Evolutionary conservation across 2,797 vertebrate genomes (phyloP), one percentile per base, ranked within the genome.

Genomic region (Eremophila alpestris): DNA sequence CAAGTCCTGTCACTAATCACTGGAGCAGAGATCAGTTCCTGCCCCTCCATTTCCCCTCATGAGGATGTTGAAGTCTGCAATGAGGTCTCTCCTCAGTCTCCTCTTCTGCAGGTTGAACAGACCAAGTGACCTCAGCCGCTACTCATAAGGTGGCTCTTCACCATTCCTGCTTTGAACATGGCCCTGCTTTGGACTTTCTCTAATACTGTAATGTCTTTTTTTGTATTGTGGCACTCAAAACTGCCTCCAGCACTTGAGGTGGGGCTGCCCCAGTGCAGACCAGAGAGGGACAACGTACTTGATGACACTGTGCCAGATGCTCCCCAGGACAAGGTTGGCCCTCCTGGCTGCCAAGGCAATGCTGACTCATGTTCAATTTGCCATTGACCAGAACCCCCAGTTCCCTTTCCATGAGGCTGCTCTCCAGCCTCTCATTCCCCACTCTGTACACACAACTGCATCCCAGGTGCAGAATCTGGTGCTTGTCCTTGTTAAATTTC

Each of bases 261-360:
- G 23, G 38, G 20, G 51, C 29, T 0, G 0, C 6, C 6, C 29
- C 45, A 45, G 24, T 1, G 6, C 23, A 63, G n/a, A 45, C 43
- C 29, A 40, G 27, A 41, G 20, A 0, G 0, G 30, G 29, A 64
- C 45, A 40, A 52, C 38, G 38, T 38, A 11, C 38, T 11, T 38
- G 38, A 38, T 38, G 38, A 38, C 36, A 36, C 38, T 38, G 34
- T 34, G 10, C 45, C n/a, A 55, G 32, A 27, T 43, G 15, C 13
- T 0, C 24, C 5, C 14, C 38, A 40, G 38, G 58, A 22, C 17
- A 46, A 0, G 0, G 0, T 3, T 19, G 58, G 10, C 17, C 15
- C 21, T 64, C 21, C 65, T 77, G 58, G 21, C 51, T 52, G n/a
- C 38, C 71, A 45, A 18, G 38, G 18, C 43, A 20, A 49, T 63